Percentiles rank a stretch among this genome's conserved stretches.
Evolutionary conservation across 2,797 vertebrate genomes (phyloP).

Genomic region (Cyprinella venusta): DNA sequence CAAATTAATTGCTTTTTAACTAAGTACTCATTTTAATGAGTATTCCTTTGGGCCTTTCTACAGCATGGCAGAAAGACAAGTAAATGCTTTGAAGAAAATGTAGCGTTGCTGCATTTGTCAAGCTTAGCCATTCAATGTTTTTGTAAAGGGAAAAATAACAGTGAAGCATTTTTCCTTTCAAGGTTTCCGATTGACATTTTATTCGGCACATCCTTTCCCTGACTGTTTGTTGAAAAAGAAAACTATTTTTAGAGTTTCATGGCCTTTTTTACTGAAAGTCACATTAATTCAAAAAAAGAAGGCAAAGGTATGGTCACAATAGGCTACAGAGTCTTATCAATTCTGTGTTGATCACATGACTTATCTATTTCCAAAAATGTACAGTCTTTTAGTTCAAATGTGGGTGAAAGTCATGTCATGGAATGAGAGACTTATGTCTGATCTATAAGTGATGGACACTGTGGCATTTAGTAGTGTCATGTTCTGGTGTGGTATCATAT

Average conservation of each 20-base stretch:
- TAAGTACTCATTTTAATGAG: not conserved
- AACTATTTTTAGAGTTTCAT: not conserved
- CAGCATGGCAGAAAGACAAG: not conserved
- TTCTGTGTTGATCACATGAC: not conserved
- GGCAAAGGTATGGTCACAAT: not conserved
- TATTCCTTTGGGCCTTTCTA: not conserved
- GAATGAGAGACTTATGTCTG: not conserved
- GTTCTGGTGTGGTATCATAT: not conserved
- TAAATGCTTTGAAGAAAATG: not conserved
- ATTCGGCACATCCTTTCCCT: not conserved
- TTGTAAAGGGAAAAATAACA: not conserved
- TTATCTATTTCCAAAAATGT: not conserved
- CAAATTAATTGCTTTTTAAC: not conserved
- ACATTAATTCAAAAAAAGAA: not conserved
- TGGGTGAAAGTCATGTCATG: constrained; percentile 14
- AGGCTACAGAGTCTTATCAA: not conserved
- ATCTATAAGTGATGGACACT: not conserved
- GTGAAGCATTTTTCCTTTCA: not conserved
- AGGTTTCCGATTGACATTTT: not conserved
- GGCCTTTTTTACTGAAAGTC: not conserved
- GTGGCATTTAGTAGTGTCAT: not conserved
- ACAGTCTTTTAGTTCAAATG: not conserved
- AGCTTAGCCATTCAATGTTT: not conserved
- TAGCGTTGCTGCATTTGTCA: not conserved
- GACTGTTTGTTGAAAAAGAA: not conserved